Evolutionary conservation across 2,113 vertebrate species (phyloP), one percentile per base, ranked within the genome.

Genomic region (Tinamus guttatus): DNA sequence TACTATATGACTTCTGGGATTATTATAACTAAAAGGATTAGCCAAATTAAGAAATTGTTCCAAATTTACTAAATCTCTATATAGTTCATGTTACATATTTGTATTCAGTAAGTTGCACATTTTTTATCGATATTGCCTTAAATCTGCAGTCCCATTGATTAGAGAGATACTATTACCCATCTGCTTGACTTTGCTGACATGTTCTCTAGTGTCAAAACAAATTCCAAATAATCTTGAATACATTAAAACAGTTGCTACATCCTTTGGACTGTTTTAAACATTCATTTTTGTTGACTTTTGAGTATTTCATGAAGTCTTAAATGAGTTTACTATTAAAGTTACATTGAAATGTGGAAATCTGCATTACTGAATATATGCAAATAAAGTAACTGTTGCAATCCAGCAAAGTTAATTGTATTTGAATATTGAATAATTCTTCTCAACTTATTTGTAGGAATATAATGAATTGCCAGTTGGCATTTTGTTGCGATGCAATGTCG

Each of bases 381-480:
- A 71, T 81, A 89, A 89, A 70, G 86, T 83, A 91, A 76, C 52
- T 95, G 40, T 58, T 91, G 65, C 67, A 65, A 93, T 65, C 52
- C 63, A 60, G 30, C 49, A 93, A 78, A 51, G 24, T 78, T 74
- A 87, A 21, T 34, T 87, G 40, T 81, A 77, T 52, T 67, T 47
- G 51, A 81, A 84, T 21, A 60, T 36, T 58, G 62, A 81, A 47
- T 60, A 70, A 43, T 93, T 85, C 75, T 81, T 91, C 34, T 75
- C 93, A 56, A 74, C 62, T 94, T 75, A 79, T 94, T 96, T 96
- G 75, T 64, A 84, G 36, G 71, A 90, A 84, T 56, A 74, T 56
- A 89, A 87, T 54, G 71, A 96, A 91, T 94, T 90, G 65, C 38
- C 80, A 79, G 74, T 43, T 63, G 59, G 74, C 64, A 83, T 82